Conservation (phyloP, 2,797 vertebrate species). For the Eutrigla gurnardus region DNA sequence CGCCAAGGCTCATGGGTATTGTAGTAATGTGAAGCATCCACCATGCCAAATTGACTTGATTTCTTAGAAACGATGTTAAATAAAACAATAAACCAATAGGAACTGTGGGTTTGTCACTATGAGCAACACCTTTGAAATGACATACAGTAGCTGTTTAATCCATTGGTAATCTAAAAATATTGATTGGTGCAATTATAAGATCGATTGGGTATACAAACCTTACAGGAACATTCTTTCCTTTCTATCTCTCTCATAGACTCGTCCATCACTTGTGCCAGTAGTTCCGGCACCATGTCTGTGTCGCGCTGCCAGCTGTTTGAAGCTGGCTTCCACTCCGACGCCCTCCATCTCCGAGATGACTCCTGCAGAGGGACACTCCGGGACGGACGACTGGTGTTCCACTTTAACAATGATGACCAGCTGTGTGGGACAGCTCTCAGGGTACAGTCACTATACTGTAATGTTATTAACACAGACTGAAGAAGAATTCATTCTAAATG, state of each 20-base stretch:
- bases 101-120: background rate
- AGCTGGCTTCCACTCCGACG: slow-evolving; percentile 63
- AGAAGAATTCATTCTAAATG: background rate
- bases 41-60: background rate
- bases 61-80: background rate
- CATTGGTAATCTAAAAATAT: background rate
- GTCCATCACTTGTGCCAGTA: slow-evolving; percentile 61
- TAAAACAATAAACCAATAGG: background rate
- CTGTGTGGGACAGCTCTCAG: slow-evolving; percentile 75
- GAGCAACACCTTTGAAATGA: background rate
- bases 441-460: slow-evolving; percentile 47
- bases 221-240: too few species aligned
- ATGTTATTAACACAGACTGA: background rate
- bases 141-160: background rate
- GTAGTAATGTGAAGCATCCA: background rate
- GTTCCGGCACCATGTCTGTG: slow-evolving; percentile 70
- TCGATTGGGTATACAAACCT: background rate
- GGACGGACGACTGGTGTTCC: slow-evolving; percentile 75
- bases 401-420: slow-evolving; percentile 66
- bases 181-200: background rate
- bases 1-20: background rate
- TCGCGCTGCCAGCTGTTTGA: slow-evolving; percentile 82
- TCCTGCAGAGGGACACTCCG: slow-evolving; percentile 66
- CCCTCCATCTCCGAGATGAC: slow-evolving; percentile 74
- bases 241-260: slow-evolving; percentile 65